A percentile compares a stretch with the other conserved stretches of the same genome.
Conservation (phyloP, 2,888 invertebrate genomes). For the Caenorhabditis afra region DNA sequence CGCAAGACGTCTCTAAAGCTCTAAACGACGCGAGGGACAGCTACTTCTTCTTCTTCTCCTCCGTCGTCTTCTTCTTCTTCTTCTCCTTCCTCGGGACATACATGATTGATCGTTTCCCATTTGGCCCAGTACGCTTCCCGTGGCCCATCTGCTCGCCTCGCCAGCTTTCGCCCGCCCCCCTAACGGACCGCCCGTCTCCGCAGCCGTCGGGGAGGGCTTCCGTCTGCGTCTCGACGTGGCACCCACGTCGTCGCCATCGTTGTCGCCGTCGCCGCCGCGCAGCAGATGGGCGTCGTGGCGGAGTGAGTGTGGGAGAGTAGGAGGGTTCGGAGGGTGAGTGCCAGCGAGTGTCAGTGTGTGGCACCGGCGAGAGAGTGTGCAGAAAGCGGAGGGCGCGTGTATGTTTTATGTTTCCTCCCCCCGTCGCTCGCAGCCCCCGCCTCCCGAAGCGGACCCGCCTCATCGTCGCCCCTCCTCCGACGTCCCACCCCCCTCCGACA, state of each 20-base stretch:
- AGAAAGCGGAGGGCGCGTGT: slow-evolving; percentile 12
- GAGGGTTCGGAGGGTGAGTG: slow-evolving; percentile 1
- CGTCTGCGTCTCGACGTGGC: slow-evolving; percentile 18
- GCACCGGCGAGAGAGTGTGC: slow-evolving; percentile 15
- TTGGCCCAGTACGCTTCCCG: slow-evolving; percentile 21
- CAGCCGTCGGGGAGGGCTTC: too few species aligned
- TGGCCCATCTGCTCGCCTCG: slow-evolving; percentile 38
- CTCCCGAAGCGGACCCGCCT: slow-evolving; percentile 17
- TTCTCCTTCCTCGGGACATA: slow-evolving; percentile 6
- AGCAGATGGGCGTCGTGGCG: slow-evolving; percentile 22
- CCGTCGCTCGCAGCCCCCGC: slow-evolving; percentile 5
- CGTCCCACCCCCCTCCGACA: slow-evolving; percentile 1
- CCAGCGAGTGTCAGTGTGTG: slow-evolving; percentile 14
- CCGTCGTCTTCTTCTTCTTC: neutral
- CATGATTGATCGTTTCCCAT: slow-evolving; percentile 58
- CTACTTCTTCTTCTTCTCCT: neutral
- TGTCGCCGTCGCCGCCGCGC: slow-evolving; percentile 20
- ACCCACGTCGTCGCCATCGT: slow-evolving; percentile 24
- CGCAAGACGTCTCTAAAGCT: too few species aligned
- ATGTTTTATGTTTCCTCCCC: slow-evolving; percentile 28
- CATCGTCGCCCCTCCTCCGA: slow-evolving; percentile 13
- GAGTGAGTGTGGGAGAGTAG: slow-evolving; percentile 12
- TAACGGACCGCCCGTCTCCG: slow-evolving; percentile 4
- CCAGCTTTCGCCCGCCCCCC: slow-evolving; percentile 14
- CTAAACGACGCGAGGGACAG: too few species aligned